Percentiles rank a stretch among this genome's conserved stretches.
Evolutionary conservation across 2,888 invertebrate genomes (phyloP).

Genomic region (Perizoma affinitatum): DNA sequence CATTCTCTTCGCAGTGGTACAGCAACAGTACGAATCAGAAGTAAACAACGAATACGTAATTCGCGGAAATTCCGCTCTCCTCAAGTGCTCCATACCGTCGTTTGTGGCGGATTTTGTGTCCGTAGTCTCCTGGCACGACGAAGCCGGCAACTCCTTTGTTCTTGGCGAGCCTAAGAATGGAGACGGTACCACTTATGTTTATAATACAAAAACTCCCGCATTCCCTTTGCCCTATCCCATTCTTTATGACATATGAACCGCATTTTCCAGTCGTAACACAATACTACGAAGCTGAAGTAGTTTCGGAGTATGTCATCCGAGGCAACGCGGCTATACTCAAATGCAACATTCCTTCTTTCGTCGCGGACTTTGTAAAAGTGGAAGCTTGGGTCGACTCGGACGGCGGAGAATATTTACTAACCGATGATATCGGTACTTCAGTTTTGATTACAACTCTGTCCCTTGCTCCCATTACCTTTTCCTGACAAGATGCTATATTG

Average conservation of each 20-base stretch:
- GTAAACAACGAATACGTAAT: slow-evolving; percentile 96
- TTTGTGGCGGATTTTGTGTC: slow-evolving; percentile 96
- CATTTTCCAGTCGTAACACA: slow-evolving; percentile 91
- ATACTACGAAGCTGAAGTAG: slow-evolving; percentile 94
- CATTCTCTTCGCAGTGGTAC: slow-evolving; percentile 88
- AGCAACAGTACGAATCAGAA: slow-evolving; percentile 95
- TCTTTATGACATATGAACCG: slow-evolving; percentile 21
- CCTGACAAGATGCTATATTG: slow-evolving; percentile 18
- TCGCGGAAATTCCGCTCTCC: slow-evolving; percentile 93
- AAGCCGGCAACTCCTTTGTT: slow-evolving; percentile 85
- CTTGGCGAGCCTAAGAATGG: slow-evolving; percentile 62
- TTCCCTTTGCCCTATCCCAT: slow-evolving; percentile 32
- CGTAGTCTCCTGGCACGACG: slow-evolving; percentile 94
- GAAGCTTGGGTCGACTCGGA: slow-evolving; percentile 90
- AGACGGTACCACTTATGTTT: slow-evolving; percentile 59
- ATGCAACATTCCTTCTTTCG: slow-evolving; percentile 95
- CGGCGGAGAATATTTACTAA: slow-evolving; percentile 88
- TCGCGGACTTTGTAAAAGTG: slow-evolving; percentile 95
- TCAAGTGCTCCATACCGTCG: slow-evolving; percentile 95
- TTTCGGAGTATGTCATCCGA: slow-evolving; percentile 94
- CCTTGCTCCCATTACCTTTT: slow-evolving; percentile 33
- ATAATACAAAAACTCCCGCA: slow-evolving; percentile 27
- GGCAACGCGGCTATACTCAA: slow-evolving; percentile 94
- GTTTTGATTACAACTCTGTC: slow-evolving; percentile 25
- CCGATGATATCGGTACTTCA: slow-evolving; percentile 88